These are phyloP conservation scores for Falcaria lacertinaria DNA, from an alignment of 2,888 invertebrate genomes.

Conservation along the genomic window DNA sequence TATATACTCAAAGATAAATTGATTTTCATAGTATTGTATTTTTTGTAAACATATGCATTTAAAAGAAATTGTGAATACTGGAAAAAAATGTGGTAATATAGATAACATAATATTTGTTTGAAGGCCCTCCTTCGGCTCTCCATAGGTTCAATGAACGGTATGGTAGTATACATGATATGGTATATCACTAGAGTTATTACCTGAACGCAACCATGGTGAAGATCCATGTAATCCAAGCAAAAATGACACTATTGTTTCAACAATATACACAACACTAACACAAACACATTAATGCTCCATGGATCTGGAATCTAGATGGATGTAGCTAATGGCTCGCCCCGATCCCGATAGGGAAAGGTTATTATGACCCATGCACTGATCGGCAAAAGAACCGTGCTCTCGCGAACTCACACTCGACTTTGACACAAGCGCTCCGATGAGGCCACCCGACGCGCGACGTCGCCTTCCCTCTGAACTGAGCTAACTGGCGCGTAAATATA, in stretches of 20 bases:
- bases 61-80: too few relatives aligned
- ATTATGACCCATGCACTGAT: constrained; percentile 18
- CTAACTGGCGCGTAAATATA: constrained; percentile 72
- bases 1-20: too few relatives aligned
- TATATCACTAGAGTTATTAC: constrained; percentile 20
- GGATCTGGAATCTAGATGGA: constrained; percentile 35
- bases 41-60: too few relatives aligned
- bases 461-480: constrained; percentile 66
- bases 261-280: constrained; percentile 43
- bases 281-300: constrained; percentile 37
- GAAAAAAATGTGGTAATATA: too few relatives aligned
- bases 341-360: constrained; percentile 27
- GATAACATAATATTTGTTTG: too few relatives aligned
- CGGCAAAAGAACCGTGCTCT: neutral
- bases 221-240: neutral
- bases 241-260: constrained; percentile 35
- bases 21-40: too few relatives aligned
- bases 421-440: constrained; percentile 18
- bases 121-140: too few relatives aligned
- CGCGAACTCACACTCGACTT: neutral
- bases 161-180: neutral
- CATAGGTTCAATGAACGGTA: too few relatives aligned
- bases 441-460: constrained; percentile 46
- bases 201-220: constrained; percentile 34
- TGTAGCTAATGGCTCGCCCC: constrained; percentile 6